Evolutionary conservation across 2,797 vertebrate genomes (phyloP).

Genomic region (Phataginus tetradactyla): DNA sequence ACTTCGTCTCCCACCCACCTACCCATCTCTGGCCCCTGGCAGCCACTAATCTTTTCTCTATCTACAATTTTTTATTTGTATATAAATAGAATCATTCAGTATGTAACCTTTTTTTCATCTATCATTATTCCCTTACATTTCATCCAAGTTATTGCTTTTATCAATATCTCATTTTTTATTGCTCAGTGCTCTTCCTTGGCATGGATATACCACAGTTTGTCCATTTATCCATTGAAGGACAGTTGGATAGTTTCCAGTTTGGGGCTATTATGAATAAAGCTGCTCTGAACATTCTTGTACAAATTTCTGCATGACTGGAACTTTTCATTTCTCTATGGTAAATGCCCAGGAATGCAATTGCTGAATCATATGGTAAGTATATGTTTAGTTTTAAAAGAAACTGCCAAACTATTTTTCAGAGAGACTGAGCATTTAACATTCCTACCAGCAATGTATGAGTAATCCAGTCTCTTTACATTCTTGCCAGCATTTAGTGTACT

Average conservation of each 20-base stretch:
- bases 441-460: background rate
- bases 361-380: background rate
- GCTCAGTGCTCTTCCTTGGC: background rate
- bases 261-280: background rate
- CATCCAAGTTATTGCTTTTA: background rate
- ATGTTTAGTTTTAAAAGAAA: conserved; percentile 46
- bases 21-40: background rate
- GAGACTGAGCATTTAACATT: background rate
- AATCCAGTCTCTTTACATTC: background rate
- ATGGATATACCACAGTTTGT: background rate
- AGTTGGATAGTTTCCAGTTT: background rate
- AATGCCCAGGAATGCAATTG: background rate
- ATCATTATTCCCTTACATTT: background rate
- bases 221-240: background rate
- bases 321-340: conserved; percentile 11
- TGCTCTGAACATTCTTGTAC: background rate
- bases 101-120: background rate
- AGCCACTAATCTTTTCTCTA: background rate
- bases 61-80: conserved; percentile 10
- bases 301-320: conserved; percentile 20
- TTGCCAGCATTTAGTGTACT: background rate
- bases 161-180: background rate
- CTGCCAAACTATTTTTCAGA: background rate
- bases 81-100: background rate
- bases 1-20: background rate